Conservation (phyloP, 1,140 invertebrate genomes). For the Camponotus floridanus region DNA sequence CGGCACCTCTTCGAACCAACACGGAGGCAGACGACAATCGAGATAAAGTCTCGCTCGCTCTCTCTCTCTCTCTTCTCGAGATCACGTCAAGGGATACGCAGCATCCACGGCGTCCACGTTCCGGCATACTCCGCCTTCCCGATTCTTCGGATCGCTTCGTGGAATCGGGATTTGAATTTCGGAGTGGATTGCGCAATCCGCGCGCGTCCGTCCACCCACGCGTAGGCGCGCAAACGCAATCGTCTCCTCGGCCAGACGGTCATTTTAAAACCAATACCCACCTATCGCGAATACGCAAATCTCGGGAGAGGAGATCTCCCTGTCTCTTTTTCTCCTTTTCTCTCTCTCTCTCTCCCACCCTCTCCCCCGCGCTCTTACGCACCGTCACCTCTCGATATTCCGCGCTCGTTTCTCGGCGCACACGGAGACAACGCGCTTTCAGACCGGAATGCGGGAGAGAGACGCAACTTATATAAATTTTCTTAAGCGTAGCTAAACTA, state of each 20-base stretch:
- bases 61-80: constrained; percentile 61
- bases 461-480: constrained; percentile 30
- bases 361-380: not conserved
- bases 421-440: constrained; percentile 18
- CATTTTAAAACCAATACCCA: constrained; percentile 62
- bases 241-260: constrained; percentile 38
- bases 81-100: constrained; percentile 61
- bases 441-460: constrained; percentile 32
- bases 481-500: not conserved
- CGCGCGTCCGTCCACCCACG: constrained; percentile 64
- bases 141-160: constrained; percentile 60
- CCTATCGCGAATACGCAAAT: constrained; percentile 64
- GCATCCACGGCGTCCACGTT: not conserved
- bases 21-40: constrained; percentile 67
- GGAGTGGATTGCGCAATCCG: constrained; percentile 72
- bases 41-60: constrained; percentile 67
- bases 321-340: not conserved
- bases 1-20: constrained; percentile 2
- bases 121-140: constrained; percentile 40
- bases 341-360: not conserved
- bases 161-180: constrained; percentile 74
- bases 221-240: constrained; percentile 65
- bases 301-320: constrained; percentile 31
- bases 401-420: constrained; percentile 7
- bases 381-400: constrained; percentile 33